Percentiles rank a stretch among this genome's conserved stretches.
phyloP scores from a whole-genome alignment of 2,113 vertebrate species.

The Anolis sagrei region DNA sequence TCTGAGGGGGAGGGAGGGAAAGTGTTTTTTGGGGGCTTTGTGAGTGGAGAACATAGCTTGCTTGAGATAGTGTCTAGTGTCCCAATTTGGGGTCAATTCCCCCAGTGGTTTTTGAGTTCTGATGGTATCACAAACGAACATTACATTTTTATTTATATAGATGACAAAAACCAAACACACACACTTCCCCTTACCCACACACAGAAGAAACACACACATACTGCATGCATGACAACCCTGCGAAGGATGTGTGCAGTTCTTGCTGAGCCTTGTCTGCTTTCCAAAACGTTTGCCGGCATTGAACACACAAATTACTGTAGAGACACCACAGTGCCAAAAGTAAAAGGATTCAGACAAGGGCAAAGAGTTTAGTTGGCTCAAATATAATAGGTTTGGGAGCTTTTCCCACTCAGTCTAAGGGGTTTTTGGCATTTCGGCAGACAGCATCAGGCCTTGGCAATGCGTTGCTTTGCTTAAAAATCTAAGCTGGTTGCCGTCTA shows the following conservation, averaged over 20 bases:
- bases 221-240: background rate
- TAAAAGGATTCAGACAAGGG: background rate
- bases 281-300: background rate
- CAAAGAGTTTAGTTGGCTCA: background rate
- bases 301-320: background rate
- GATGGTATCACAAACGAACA: no score
- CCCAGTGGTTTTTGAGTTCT: no score
- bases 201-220: background rate
- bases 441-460: background rate
- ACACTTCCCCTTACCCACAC: no score
- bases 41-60: no score
- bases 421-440: background rate
- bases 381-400: background rate
- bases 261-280: background rate
- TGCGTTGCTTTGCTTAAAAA: conserved; percentile 16
- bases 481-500: conserved; percentile 9
- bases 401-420: background rate
- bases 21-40: no score
- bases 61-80: no score
- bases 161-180: background rate
- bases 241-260: background rate
- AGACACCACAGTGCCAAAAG: background rate
- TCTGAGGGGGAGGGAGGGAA: no score
- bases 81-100: no score
- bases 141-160: no score